A percentile compares a stretch with the other conserved stretches of the same genome.
These are phyloP conservation scores for Tadarida brasiliensis DNA, from an alignment of 2,797 vertebrate genomes.

Conservation along the genomic window DNA sequence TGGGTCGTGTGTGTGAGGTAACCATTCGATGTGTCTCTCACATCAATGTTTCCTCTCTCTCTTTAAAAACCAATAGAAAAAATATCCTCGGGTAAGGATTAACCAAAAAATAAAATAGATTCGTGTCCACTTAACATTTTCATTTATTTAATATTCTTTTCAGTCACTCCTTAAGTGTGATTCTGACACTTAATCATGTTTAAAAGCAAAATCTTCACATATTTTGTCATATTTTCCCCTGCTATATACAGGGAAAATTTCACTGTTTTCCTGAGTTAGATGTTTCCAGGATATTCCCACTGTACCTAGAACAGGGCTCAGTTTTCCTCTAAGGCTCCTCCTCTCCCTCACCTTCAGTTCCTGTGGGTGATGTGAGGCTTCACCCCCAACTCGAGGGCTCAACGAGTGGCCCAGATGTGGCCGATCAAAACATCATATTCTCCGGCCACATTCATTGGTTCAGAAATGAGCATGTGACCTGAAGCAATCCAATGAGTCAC, in stretches of 20 bases:
- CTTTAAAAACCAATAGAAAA: too few species aligned
- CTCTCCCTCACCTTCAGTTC: neutral
- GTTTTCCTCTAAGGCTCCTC: neutral
- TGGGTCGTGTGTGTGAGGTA: too few species aligned
- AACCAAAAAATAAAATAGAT: neutral
- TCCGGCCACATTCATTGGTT: neutral
- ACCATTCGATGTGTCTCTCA: too few species aligned
- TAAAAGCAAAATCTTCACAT: slow-evolving; percentile 35
- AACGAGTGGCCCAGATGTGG: neutral
- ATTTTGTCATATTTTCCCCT: neutral
- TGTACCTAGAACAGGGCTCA: neutral
- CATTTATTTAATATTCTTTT: neutral
- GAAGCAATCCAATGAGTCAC: neutral
- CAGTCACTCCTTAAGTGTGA: neutral
- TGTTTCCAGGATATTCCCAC: neutral
- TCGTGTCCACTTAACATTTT: neutral
- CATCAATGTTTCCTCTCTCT: too few species aligned
- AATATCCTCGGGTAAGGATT: too few species aligned
- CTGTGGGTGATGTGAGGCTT: neutral
- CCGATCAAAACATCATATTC: neutral
- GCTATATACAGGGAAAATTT: neutral
- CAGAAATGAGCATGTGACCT: neutral
- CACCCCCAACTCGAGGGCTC: neutral
- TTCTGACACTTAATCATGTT: neutral
- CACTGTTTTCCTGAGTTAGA: neutral